Conservation (phyloP, 1,140 invertebrate species). For the Aphelinus certus region DNA sequence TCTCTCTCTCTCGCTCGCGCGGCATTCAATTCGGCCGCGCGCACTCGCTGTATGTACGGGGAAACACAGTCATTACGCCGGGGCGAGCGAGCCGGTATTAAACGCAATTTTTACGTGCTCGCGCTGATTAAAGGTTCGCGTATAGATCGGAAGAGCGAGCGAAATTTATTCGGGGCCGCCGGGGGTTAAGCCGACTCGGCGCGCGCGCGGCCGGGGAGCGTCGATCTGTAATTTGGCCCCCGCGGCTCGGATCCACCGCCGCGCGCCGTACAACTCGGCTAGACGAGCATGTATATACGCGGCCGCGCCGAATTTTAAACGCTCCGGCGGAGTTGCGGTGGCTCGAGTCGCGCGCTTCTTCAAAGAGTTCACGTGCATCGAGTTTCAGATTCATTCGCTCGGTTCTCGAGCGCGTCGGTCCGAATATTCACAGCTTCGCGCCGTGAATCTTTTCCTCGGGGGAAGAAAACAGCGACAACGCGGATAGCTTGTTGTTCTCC, state of each 20-base stretch:
- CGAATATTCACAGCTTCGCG: too few species aligned
- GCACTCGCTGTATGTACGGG: background rate
- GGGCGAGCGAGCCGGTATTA: constrained; percentile 2
- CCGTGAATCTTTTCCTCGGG: too few species aligned
- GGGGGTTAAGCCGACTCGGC: background rate
- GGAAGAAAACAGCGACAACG: too few species aligned
- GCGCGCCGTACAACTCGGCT: too few species aligned
- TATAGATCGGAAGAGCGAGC: background rate
- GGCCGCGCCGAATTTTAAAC: too few species aligned
- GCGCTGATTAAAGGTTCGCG: constrained; percentile 34
- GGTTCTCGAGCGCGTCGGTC: too few species aligned
- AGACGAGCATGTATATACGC: too few species aligned
- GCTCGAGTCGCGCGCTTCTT: too few species aligned
- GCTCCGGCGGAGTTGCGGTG: too few species aligned
- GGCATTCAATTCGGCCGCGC: constrained; percentile 22
- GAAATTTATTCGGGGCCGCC: constrained; percentile 31
- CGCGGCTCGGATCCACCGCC: background rate
- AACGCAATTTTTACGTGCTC: constrained; percentile 30
- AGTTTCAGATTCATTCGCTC: too few species aligned
- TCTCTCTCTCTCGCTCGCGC: background rate
- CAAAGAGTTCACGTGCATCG: too few species aligned
- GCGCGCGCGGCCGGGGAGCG: background rate
- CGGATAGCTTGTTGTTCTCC: too few species aligned
- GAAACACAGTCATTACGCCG: constrained; percentile 30
- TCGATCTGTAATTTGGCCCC: constrained; percentile 35